A percentile compares a stretch with the other conserved stretches of the same genome.
Evolutionary conservation across 2,888 invertebrate genomes (phyloP).

Genomic region (Patella caerulea): DNA sequence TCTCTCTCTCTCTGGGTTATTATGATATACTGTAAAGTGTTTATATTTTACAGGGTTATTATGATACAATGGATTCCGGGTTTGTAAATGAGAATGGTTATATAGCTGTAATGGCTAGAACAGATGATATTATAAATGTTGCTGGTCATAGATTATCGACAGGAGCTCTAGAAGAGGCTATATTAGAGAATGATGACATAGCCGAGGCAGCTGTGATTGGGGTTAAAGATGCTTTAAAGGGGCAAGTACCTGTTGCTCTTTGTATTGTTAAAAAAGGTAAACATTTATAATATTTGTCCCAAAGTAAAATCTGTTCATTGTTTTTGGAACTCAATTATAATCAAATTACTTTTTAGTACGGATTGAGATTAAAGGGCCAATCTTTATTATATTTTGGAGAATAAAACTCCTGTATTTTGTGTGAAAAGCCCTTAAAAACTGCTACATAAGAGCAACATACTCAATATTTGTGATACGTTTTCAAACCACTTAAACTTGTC

Average conservation of each 20-base stretch:
- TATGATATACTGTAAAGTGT: background rate
- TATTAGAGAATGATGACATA: slow-evolving; percentile 87
- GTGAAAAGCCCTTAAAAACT: too few relatives aligned
- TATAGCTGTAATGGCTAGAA: slow-evolving; percentile 89
- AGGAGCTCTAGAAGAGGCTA: slow-evolving; percentile 90
- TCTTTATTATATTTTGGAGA: too few relatives aligned
- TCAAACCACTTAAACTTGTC: too few relatives aligned
- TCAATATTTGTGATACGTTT: too few relatives aligned
- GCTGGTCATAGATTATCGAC: slow-evolving; percentile 93
- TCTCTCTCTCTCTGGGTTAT: too few relatives aligned
- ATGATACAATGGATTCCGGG: slow-evolving; percentile 96
- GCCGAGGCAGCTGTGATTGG: slow-evolving; percentile 92
- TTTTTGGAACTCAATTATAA: too few relatives aligned
- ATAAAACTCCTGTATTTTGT: too few relatives aligned
- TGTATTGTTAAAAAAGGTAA: slow-evolving; percentile 81
- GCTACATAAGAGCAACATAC: too few relatives aligned
- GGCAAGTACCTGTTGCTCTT: slow-evolving; percentile 89
- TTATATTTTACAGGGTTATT: slow-evolving; percentile 79
- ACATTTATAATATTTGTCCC: slow-evolving; percentile 64
- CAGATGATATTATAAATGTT: slow-evolving; percentile 96
- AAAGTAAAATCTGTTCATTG: background rate
- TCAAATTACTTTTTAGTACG: too few relatives aligned
- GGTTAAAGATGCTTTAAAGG: slow-evolving; percentile 90
- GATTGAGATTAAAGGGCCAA: too few relatives aligned
- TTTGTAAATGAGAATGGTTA: slow-evolving; percentile 87